Conservation (phyloP, 2,888 invertebrate genomes). For the Plebejus anna region DNA sequence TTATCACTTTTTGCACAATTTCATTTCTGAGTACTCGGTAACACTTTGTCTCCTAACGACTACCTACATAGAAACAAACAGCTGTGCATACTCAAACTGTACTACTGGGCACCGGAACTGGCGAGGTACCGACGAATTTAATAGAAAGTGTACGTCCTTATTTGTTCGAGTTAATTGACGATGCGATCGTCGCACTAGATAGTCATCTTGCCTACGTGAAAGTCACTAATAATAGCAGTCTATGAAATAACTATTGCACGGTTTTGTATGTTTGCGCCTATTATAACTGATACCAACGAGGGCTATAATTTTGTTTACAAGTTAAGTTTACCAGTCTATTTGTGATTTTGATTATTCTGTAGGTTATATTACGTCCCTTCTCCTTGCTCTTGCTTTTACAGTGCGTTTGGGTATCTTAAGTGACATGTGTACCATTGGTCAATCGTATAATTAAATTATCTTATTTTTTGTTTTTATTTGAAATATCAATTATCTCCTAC, state of each 20-base stretch:
- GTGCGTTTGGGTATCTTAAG: too few species aligned
- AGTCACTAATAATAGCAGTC: constrained; percentile 22
- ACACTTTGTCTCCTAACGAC: neutral
- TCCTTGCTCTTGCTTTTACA: too few species aligned
- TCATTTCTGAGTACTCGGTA: neutral
- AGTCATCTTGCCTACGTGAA: constrained; percentile 41
- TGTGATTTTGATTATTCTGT: too few species aligned
- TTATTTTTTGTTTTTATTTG: too few species aligned
- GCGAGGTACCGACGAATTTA: constrained; percentile 38
- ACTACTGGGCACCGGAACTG: constrained; percentile 30
- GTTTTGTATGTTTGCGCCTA: neutral
- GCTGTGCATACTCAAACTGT: constrained; percentile 11
- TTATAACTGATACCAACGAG: neutral
- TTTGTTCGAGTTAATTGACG: constrained; percentile 38
- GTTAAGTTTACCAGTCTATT: neutral
- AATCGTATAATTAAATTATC: too few species aligned
- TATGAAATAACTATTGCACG: neutral
- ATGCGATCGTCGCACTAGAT: constrained; percentile 36
- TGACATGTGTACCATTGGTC: too few species aligned
- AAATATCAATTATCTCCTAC: too few species aligned
- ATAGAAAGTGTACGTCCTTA: constrained; percentile 48
- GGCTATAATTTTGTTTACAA: neutral
- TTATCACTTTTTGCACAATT: neutral
- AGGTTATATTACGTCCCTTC: too few species aligned
- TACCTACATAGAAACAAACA: neutral